Base-by-base conservation (phyloP, 2,797 vertebrate species). In the Calcarius lapponicus region DNA sequence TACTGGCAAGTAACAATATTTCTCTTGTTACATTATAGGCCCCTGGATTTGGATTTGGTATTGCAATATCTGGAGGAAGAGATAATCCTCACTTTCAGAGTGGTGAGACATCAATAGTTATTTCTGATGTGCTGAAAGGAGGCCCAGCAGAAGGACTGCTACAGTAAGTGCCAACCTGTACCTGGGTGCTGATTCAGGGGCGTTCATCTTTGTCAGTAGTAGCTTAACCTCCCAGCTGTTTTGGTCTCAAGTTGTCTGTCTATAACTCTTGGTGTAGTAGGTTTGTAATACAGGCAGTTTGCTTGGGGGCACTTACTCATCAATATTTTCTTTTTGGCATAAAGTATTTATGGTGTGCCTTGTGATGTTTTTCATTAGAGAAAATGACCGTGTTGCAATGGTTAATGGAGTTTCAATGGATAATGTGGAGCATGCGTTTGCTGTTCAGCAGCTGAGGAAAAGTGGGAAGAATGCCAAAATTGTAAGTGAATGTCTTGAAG, bases 61-160 rank as follows among this genome's bases (percentile, higher is more conserved):
- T 99, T 94, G 99, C 99, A 96, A 99, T 99, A 98, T 99, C 99
- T 89, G 99, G 99, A 96, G 99, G 99, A 97, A 98, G 99, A 98
- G 99, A 99, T 98, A 99, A 99, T 97, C 99, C 99, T 95, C 99
- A 99, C 97, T 99, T 99, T 98, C 99, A 99, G 98, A 99, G 99
- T n/a, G 99, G 99, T 40, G 99, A 99, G 97, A 99, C 99, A 43
- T 99, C 99, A 45, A 99, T 99, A 92, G 99, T 99, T 78, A 99
- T 99, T 97, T 99, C 99, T 25, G 99, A 99, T 93, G 99, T 99
- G 92, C 98, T 99, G 93, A 99, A 99, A 97, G 99, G 99, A 96
- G 99, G 99, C 48, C 99, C 99, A 13, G 99, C 99, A 17, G 99
- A 99, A 98, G 99, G 99, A 93, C 98, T 99, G 58, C 97, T 99